These are phyloP conservation scores for Drosophila fuyamai DNA, from an alignment of 1,140 invertebrate genomes.

Conservation along the genomic window DNA sequence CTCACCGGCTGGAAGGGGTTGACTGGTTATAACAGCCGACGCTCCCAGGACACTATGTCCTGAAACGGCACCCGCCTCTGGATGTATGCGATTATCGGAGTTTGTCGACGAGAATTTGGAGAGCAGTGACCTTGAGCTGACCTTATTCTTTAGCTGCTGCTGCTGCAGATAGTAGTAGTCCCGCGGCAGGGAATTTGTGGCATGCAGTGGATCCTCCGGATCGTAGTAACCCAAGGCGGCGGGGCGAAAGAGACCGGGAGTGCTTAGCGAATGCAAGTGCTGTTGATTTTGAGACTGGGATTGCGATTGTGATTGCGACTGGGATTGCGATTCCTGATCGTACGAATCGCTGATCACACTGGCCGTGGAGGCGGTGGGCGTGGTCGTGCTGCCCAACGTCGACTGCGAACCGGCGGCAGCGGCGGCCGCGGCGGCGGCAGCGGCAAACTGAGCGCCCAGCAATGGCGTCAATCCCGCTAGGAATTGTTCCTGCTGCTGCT, in stretches of 20 bases:
- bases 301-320: slow-evolving; percentile 57
- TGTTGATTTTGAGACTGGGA: slow-evolving; percentile 61
- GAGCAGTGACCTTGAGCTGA: slow-evolving; percentile 66
- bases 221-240: slow-evolving; percentile 71
- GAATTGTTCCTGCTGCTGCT: slow-evolving; percentile 83
- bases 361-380: slow-evolving; percentile 69
- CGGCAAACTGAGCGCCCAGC: slow-evolving; percentile 75
- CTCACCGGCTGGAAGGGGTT: slow-evolving; percentile 58
- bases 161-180: slow-evolving; percentile 82
- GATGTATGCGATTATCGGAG: slow-evolving; percentile 81
- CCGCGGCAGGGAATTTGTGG: slow-evolving; percentile 77
- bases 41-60: slow-evolving; percentile 52
- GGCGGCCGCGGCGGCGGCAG: slow-evolving; percentile 69
- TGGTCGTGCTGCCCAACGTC: slow-evolving; percentile 64
- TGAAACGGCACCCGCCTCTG: slow-evolving; percentile 46
- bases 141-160: slow-evolving; percentile 80
- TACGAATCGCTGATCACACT: slow-evolving; percentile 73
- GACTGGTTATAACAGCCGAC: slow-evolving; percentile 69
- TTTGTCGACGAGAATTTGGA: slow-evolving; percentile 77
- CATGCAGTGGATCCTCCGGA: slow-evolving; percentile 76
- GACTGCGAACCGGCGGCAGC: slow-evolving; percentile 68
- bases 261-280: slow-evolving; percentile 68
- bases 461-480: slow-evolving; percentile 76
- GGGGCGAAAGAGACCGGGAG: slow-evolving; percentile 65
- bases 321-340: slow-evolving; percentile 65